Conservation (phyloP, 2,797 vertebrate genomes). For the Neomorphus geoffroyi region DNA sequence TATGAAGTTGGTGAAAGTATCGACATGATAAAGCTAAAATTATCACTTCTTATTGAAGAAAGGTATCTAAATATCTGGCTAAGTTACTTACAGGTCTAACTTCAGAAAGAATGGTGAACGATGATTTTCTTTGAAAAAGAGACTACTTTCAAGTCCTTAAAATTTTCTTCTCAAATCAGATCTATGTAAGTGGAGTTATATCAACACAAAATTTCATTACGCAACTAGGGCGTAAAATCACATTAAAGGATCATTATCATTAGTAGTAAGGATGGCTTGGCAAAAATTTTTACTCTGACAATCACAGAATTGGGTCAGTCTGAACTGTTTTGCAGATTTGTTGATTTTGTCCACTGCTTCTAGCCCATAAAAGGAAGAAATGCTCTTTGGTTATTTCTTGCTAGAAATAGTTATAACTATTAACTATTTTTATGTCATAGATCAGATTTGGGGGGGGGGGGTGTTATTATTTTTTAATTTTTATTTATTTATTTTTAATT, state of each 20-base stretch:
- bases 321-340: neutral
- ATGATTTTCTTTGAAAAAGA: conserved; percentile 28
- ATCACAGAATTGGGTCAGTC: conserved; percentile 19
- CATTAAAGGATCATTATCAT: conserved; percentile 22
- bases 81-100: neutral
- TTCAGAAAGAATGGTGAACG: neutral
- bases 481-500: neutral
- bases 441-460: neutral
- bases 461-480: too few species aligned
- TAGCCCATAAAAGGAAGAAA: neutral
- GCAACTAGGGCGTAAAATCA: conserved; percentile 20
- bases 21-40: neutral
- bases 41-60: neutral
- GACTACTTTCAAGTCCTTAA: neutral
- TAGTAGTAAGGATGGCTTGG: neutral
- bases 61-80: neutral
- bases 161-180: neutral
- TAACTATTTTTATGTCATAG: neutral
- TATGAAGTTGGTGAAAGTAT: neutral
- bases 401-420: neutral
- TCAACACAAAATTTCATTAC: conserved; percentile 14
- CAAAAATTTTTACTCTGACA: neutral
- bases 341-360: neutral
- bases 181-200: neutral
- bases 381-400: neutral